Conservation (phyloP, 2,113 vertebrate genomes). For the Bettongia penicillata region DNA sequence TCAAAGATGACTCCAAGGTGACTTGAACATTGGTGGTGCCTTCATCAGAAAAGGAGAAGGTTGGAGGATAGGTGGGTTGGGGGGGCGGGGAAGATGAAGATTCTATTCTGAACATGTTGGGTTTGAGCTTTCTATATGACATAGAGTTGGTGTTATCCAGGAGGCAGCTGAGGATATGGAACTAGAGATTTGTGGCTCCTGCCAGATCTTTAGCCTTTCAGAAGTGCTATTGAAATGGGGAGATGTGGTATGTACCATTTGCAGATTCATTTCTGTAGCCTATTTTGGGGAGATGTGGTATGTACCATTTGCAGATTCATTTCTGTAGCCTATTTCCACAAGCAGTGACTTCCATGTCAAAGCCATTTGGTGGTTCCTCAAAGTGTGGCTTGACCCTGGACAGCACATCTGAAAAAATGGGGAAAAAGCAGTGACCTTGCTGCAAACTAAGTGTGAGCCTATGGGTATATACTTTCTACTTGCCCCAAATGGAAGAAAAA, state of each 20-base stretch:
- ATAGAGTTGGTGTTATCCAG: neutral
- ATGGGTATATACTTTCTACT: neutral
- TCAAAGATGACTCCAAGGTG: neutral
- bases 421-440: neutral
- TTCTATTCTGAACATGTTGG: neutral
- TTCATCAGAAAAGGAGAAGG: neutral
- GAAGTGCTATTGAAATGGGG: neutral
- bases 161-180: neutral
- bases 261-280: neutral
- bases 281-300: neutral
- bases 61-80: neutral
- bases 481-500: neutral
- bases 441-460: neutral
- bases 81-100: neutral
- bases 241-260: neutral
- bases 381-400: neutral
- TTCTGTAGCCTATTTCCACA: neutral
- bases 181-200: neutral
- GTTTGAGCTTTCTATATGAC: neutral
- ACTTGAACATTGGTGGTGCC: neutral
- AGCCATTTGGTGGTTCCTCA: neutral
- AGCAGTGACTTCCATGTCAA: neutral
- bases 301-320: neutral
- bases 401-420: constrained; percentile 24
- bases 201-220: neutral